Evolutionary conservation across 2,888 invertebrate genomes (phyloP), one percentile per base, ranked within the genome.

Genomic region (Luffia ferchaultella): DNA sequence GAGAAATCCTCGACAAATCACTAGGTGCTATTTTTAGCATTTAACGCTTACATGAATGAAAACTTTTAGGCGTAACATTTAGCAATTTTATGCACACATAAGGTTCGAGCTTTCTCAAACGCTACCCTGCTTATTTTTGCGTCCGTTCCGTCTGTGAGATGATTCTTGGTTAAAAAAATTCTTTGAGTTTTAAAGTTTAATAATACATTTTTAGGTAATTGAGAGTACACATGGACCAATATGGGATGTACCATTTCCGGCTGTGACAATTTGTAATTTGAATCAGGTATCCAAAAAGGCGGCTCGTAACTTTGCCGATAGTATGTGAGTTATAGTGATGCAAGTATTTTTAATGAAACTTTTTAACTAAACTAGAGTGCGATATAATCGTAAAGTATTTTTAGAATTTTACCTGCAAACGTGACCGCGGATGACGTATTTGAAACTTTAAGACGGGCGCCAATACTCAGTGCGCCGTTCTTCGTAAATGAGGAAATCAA

Each of bases 191-290:
- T 42, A 19, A 18, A 16, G 20, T 7, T n/a, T 18, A 2, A 18
- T 41, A 20, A 45, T 18, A 16, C 44, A 48, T 46, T 65, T 63
- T 16, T 53, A 85, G 84, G 82, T 85, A 1, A 85, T 86, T 56
- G 87, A 88, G 55, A 86, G 86, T 45, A 89, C 87, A 0, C 88
- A 89, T 60, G 82, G 86, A 51, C 86, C 88, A 0, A 88, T 89
- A 50, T 90, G 89, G 88, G 87, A 88, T 58, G 86, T 88, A 45
- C 85, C 86, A 0, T 90, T 89, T 65, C 90, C 90, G 7, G 88
- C 87, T 0, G 83, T 90, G 0, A 89, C 89, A 0, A 71, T 90
- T 50, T 90, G 90, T 60, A 83, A 87, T 59, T 68, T 87, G 42
- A 90, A 90, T 62, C 68, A 84, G 41, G 75, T 90, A 9, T 89